Percentiles rank a stretch among this genome's conserved stretches.
phyloP scores from a whole-genome alignment of 1,140 invertebrate genomes.

The Drosophila tropicalis region DNA sequence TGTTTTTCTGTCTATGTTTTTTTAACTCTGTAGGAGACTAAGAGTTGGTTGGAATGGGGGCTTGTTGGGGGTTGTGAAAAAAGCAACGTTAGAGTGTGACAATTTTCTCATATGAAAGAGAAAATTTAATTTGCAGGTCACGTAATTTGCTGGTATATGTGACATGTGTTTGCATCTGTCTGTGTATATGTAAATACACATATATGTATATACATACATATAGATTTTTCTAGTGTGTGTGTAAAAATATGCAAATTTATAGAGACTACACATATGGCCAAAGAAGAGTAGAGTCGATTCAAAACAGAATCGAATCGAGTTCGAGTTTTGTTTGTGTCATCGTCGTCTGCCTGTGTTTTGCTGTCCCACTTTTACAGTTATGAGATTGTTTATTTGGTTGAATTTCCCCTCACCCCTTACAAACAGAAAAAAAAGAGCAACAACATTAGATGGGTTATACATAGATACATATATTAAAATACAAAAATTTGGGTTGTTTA shows the following conservation, averaged over 20 bases:
- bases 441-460: not conserved
- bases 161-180: conserved; percentile 41
- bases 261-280: conserved; percentile 70
- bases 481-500: not conserved
- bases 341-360: conserved; percentile 47
- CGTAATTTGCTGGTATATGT: conserved; percentile 73
- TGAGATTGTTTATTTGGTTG: conserved; percentile 60
- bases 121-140: conserved; percentile 81
- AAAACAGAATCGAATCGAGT: conserved; percentile 35
- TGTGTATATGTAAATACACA: conserved; percentile 50
- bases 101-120: conserved; percentile 77
- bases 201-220: conserved; percentile 75
- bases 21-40: conserved; percentile 11
- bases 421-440: conserved; percentile 22
- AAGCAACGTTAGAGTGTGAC: conserved; percentile 60
- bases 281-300: conserved; percentile 20
- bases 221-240: conserved; percentile 36
- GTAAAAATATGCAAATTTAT: conserved; percentile 78
- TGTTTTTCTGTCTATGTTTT: conserved; percentile 35
- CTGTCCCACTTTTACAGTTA: conserved; percentile 70
- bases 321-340: conserved; percentile 41
- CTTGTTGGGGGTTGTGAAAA: conserved; percentile 19
- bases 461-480: conserved; percentile 8
- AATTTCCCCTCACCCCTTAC: conserved; percentile 23
- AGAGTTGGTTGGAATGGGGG: not conserved